A percentile compares a stretch with the other conserved stretches of the same genome.
Conservation (phyloP, 1,140 invertebrate species). For the Eubasilissa regina region DNA sequence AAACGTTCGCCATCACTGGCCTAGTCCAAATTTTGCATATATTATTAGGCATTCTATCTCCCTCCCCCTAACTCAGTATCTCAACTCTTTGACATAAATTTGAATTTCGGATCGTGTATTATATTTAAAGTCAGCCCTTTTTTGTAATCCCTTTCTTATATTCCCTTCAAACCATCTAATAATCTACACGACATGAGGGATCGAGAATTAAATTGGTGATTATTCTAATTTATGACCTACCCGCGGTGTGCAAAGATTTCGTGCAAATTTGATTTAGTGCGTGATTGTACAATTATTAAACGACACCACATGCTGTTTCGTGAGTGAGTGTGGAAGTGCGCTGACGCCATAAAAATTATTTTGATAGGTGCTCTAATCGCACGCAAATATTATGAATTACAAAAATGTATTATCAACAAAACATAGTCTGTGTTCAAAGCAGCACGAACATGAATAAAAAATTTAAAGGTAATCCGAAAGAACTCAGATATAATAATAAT, state of each 20-base stretch:
- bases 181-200: background rate
- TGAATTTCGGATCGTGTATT: no score
- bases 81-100: no score
- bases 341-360: constrained; percentile 21
- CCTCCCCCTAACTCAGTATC: no score
- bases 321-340: constrained; percentile 21
- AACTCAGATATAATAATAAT: no score
- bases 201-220: background rate
- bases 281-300: constrained; percentile 8
- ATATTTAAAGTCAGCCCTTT: no score
- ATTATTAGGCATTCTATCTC: no score
- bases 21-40: no score
- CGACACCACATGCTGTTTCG: constrained; percentile 14
- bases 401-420: background rate
- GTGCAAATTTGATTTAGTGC: constrained; percentile 1
- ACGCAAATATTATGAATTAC: constrained; percentile 19
- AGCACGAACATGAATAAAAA: no score
- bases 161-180: background rate
- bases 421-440: no score
- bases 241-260: background rate
- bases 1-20: no score
- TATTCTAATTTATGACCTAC: constrained; percentile 6
- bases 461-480: no score
- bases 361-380: constrained; percentile 32
- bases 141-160: no score